phyloP scores from a whole-genome alignment of 2,113 vertebrate species.

The Psephotus haematonotus region DNA sequence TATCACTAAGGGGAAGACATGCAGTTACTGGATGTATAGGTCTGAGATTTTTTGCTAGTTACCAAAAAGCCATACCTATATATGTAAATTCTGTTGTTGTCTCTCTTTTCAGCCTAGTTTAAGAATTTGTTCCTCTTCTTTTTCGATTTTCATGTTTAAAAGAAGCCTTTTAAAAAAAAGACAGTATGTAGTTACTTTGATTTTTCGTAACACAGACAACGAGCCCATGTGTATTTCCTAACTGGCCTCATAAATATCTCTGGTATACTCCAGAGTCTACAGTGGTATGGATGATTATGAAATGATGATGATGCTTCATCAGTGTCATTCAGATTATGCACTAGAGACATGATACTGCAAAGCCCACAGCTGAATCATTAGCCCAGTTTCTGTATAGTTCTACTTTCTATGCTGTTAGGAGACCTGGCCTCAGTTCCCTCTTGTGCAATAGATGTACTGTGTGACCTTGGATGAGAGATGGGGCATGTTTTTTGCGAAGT shows the following conservation, averaged over 20 bases:
- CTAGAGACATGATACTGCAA: neutral
- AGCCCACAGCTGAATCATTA: neutral
- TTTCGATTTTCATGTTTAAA: neutral
- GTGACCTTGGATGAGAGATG: neutral
- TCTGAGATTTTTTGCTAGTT: neutral
- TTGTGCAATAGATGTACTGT: neutral
- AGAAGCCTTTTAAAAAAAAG: neutral
- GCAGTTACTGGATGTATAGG: neutral
- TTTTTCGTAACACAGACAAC: neutral
- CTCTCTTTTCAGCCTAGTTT: neutral
- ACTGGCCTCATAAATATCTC: neutral
- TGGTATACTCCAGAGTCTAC: neutral
- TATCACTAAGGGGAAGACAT: neutral
- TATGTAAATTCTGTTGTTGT: neutral
- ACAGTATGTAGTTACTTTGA: neutral
- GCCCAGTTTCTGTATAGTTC: neutral
- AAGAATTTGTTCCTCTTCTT: neutral
- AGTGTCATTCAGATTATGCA: neutral
- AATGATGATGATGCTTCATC: neutral
- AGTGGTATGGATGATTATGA: neutral
- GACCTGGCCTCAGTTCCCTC: neutral
- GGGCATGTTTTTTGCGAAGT: neutral
- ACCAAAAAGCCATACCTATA: neutral
- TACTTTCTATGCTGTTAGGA: neutral
- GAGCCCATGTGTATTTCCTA: neutral